Evolutionary conservation across 2,797 vertebrate genomes (phyloP).

Genomic region (Acropternis orthonyx): DNA sequence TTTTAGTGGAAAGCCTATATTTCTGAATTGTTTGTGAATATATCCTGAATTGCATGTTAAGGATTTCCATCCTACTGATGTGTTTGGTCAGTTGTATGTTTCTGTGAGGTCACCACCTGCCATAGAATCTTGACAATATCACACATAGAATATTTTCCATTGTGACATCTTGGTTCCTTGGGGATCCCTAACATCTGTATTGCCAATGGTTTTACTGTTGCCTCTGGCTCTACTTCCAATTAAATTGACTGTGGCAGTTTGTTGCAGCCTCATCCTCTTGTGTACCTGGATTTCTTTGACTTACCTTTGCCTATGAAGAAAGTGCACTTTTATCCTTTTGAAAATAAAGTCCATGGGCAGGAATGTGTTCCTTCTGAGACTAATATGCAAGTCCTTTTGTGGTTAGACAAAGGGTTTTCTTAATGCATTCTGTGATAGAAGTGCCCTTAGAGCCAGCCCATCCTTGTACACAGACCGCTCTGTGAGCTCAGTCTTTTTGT

Average conservation of each 20-base stretch:
- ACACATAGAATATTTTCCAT: neutral
- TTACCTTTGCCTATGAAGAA: slow-evolving; percentile 65
- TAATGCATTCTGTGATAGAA: slow-evolving; percentile 60
- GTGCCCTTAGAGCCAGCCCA: slow-evolving; percentile 29
- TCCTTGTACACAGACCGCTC: slow-evolving; percentile 8
- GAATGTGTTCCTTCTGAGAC: slow-evolving; percentile 21
- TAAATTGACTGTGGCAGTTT: slow-evolving; percentile 39
- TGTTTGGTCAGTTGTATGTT: neutral
- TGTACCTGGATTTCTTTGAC: slow-evolving; percentile 60
- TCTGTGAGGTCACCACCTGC: neutral
- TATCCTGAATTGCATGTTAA: neutral
- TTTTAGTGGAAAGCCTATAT: neutral
- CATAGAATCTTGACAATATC: neutral
- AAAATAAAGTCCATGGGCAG: slow-evolving; percentile 46
- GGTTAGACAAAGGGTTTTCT: slow-evolving; percentile 56
- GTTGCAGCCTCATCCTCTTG: slow-evolving; percentile 45
- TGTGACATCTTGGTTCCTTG: slow-evolving; percentile 6
- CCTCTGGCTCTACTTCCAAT: slow-evolving; percentile 42
- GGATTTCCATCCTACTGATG: neutral
- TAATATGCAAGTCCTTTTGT: slow-evolving; percentile 54
- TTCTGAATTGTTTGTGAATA: neutral
- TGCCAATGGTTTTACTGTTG: slow-evolving; percentile 54
- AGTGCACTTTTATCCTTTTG: slow-evolving; percentile 64
- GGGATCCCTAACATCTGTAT: slow-evolving; percentile 27
- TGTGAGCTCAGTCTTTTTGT: slow-evolving; percentile 40